A percentile compares a stretch with the other conserved stretches of the same genome.
Conservation (phyloP, 30 jellyfish, hydroid and myxozoan species). For the Hydractinia symbiolongicarpus region DNA sequence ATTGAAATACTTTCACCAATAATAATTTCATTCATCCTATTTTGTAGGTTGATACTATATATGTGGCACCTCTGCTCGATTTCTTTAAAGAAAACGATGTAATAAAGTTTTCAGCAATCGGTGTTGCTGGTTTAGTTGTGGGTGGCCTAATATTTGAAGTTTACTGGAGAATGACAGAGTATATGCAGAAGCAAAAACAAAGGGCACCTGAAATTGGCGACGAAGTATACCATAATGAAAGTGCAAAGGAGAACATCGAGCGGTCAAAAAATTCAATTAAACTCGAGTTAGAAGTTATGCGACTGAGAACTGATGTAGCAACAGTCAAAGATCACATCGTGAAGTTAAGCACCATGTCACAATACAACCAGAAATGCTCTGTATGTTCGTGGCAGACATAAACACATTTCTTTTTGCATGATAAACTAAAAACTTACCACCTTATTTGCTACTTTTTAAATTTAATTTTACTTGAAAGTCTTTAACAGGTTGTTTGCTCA, state of each 20-base stretch:
- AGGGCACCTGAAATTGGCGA: conserved; percentile 4
- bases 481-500: not conserved
- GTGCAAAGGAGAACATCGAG: not conserved
- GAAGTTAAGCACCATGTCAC: conserved; percentile 26
- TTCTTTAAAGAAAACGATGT: not conserved
- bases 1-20: too few relatives aligned
- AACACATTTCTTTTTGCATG: not conserved
- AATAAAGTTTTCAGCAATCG: not conserved
- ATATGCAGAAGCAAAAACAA: conserved; percentile 3
- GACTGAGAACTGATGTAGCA: conserved; percentile 10
- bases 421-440: not conserved
- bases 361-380: conserved; percentile 31
- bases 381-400: conserved; percentile 40
- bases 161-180: not conserved
- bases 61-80: not conserved
- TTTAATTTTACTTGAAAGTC: not conserved
- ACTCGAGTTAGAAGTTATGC: not conserved
- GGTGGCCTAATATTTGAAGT: conserved; percentile 5
- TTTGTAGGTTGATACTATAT: conserved; percentile 1
- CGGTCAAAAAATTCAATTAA: not conserved
- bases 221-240: not conserved
- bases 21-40: too few relatives aligned
- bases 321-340: conserved; percentile 25
- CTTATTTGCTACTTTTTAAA: not conserved
- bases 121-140: conserved; percentile 4